Base-by-base conservation (phyloP, 2,797 vertebrate genomes). In the Threskiornis aethiopicus region DNA sequence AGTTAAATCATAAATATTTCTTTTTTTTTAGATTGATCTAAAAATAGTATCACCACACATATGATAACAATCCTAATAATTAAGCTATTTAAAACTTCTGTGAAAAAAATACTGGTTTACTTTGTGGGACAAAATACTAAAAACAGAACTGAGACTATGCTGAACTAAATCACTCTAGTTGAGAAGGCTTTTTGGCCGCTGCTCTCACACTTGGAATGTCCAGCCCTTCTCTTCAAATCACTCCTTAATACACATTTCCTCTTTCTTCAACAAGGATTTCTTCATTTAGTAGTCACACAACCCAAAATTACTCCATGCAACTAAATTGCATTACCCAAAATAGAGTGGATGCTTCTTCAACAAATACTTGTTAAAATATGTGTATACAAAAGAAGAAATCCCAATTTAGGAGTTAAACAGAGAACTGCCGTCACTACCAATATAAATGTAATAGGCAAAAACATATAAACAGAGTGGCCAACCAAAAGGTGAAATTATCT, bases 141-240 rank as follows among this genome's bases (percentile, higher is more conserved):
- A 91, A 87, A 3, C 35, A 86, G 64, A 94, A 94, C 66, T 35
- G 46, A 93, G 66, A 46, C 66, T 82, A 57, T 22, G 33, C 33
- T 90, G 52, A 90, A 72, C 52, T 94, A 81, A 90, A 93, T 88
- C 69, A 93, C 10, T 77, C 19, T 16, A 51, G 47, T 4, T 49
- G 28, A 89, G 77, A 90, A 65, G 54, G 54, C 29, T 92, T 92
- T 81, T 90, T 93, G 92, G 94, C 92, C 92, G 62, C 33, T 70
- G 24, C 35, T 61, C 55, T 93, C 62, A 75, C 24, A 73, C 39
- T 79, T 93, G 80, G 73, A 89, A 96, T 67, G 54, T 81, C 24
- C 73, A 90, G 29, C 9, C 37, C n/a, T 84, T 58, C 79, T 86
- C 77, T 82, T 87, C 54, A 79, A 76, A 92, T 92, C 21, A 16